Base-by-base conservation (phyloP, 2,888 invertebrate genomes). In the Gymnoscelis rufifasciata region DNA sequence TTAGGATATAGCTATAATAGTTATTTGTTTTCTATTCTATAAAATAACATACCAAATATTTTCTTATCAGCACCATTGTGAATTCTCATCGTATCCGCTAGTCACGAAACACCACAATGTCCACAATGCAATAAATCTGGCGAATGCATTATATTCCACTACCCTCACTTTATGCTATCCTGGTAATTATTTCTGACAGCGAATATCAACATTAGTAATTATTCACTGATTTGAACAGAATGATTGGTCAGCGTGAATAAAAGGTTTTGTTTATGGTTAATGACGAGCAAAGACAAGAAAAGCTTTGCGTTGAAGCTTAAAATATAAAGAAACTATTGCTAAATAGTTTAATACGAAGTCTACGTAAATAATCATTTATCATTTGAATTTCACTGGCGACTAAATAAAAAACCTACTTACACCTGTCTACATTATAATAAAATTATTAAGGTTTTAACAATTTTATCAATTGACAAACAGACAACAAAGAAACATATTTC, bases 21-120 rank as follows among this genome's bases (percentile, higher is more conserved):
- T 12, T 11, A 12, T 3, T 7, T 11, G 23, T 12, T 10, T 38
- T 44, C 2, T 33, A 14, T 10, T 38, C 19, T 7, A 7, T 14
- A 47, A 47, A 47, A 35, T 15, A 19, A 23, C 82, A 52, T 78
- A 84, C 84, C 84, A 77, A 66, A 52, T 81, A 74, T 60, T 72
- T 78, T 62, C 78, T 72, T 54, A 84, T 62, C 60, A 83, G 68
- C 75, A 87, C 84, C 86, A 87, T 86, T 53, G 38, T 66, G 58
- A 52, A 23, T 38, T 80, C 73, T 75, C 82, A 78, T 82, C 51
- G 57, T 71, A 64, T 37, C 38, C 59, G 64, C 62, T 61, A 60
- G 57, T 64, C 41, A 54, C 57, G 42, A 59, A 55, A 42, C 47
- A 52, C 38, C 47, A 36, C 40, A 43, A 51, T 29, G 35, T 36